These are phyloP conservation scores for Eidolon helvum DNA, from an alignment of 2,113 vertebrate species.

Conservation along the genomic window DNA sequence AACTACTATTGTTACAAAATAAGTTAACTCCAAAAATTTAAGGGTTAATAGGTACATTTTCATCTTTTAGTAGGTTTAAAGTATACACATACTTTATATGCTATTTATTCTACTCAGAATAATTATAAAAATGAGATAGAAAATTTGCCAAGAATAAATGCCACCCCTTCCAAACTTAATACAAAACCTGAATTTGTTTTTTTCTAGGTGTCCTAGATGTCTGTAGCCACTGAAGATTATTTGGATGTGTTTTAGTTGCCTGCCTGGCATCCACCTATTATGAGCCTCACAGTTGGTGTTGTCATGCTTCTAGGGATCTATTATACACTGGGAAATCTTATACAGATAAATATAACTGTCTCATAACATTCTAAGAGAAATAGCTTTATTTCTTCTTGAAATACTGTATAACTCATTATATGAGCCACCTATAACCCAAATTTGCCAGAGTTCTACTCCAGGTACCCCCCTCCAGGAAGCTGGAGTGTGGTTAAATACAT, in stretches of 20 bases:
- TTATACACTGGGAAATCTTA: slow-evolving; percentile 90
- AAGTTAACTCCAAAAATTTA: background rate
- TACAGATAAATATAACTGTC: background rate
- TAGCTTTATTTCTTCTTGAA: background rate
- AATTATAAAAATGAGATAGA: background rate
- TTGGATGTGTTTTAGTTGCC: slow-evolving; percentile 89
- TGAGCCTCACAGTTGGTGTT: slow-evolving; percentile 87
- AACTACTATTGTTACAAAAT: background rate
- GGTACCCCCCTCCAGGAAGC: background rate
- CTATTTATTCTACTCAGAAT: slow-evolving; percentile 2
- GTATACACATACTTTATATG: background rate
- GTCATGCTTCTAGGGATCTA: slow-evolving; percentile 91
- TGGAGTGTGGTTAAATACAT: background rate
- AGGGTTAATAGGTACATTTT: background rate
- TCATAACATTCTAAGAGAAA: background rate
- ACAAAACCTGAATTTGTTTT: too few relatives aligned
- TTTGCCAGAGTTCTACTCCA: background rate
- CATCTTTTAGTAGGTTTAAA: background rate
- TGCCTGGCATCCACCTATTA: slow-evolving; percentile 90
- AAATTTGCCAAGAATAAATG: background rate
- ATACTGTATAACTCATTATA: background rate
- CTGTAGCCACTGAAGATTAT: slow-evolving; percentile 86
- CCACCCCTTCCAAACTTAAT: background rate
- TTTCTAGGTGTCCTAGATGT: background rate
- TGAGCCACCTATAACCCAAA: background rate